These are phyloP conservation scores for Microvelia longipes DNA, from an alignment of 1,140 invertebrate species.

Conservation along the genomic window DNA sequence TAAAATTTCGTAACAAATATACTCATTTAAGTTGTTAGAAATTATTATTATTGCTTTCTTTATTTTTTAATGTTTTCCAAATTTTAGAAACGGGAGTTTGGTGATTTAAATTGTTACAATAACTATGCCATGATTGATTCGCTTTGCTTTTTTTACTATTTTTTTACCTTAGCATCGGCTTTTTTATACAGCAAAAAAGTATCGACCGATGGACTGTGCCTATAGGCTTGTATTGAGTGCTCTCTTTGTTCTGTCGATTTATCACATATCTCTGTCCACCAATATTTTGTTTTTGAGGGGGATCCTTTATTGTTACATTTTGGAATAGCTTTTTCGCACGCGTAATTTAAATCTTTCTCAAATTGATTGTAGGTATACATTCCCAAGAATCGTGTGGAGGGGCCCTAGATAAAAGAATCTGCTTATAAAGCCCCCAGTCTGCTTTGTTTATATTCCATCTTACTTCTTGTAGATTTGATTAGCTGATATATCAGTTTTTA, in stretches of 20 bases:
- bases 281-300: not conserved
- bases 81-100: not conserved
- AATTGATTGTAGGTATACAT: not conserved
- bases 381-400: too few relatives aligned
- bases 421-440: too few relatives aligned
- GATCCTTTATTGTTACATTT: not conserved
- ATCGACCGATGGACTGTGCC: not conserved
- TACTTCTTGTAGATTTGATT: not conserved
- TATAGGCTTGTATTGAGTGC: not conserved
- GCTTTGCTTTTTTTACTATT: not conserved
- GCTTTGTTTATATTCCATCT: not conserved
- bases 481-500: not conserved
- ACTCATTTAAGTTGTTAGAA: not conserved
- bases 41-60: not conserved
- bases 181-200: not conserved
- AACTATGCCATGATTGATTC: not conserved
- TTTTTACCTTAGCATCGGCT: not conserved
- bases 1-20: not conserved
- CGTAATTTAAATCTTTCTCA: not conserved
- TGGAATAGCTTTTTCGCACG: not conserved
- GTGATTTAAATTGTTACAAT: not conserved
- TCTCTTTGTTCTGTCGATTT: not conserved
- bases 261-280: not conserved
- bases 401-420: too few relatives aligned
- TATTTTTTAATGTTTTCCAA: not conserved